A percentile compares a stretch with the other conserved stretches of the same genome.
Conservation (phyloP, 2,113 vertebrate species). For the Okapia johnstoni region DNA sequence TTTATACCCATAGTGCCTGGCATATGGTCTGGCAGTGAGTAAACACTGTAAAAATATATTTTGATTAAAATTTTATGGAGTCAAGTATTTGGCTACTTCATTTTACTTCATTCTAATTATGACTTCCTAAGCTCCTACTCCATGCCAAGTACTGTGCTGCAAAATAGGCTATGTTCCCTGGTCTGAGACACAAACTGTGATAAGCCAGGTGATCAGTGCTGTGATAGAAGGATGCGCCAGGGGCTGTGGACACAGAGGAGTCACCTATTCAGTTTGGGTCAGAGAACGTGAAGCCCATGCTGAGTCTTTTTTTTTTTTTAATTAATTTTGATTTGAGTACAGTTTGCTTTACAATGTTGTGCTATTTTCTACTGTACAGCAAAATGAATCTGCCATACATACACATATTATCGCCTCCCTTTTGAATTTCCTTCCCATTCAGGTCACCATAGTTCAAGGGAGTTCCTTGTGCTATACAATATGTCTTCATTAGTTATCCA, state of each 20-base stretch:
- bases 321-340: neutral
- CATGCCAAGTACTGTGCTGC: neutral
- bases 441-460: neutral
- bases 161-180: neutral
- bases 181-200: neutral
- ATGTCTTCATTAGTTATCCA: neutral
- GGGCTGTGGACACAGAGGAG: neutral
- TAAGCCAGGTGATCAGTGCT: neutral
- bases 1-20: slow-evolving; percentile 3
- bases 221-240: neutral
- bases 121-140: neutral
- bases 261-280: neutral
- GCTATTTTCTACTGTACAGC: neutral
- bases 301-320: neutral
- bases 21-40: neutral
- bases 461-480: neutral
- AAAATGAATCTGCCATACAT: neutral
- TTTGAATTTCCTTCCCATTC: neutral
- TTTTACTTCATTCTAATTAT: neutral
- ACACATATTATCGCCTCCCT: neutral
- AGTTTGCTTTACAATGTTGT: neutral
- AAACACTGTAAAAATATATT: neutral
- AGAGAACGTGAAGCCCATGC: neutral
- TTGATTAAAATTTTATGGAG: slow-evolving; percentile 17
- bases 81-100: slow-evolving; percentile 4